Evolutionary conservation across 2,113 vertebrate species (phyloP).

Genomic region (Aplodontia rufa): DNA sequence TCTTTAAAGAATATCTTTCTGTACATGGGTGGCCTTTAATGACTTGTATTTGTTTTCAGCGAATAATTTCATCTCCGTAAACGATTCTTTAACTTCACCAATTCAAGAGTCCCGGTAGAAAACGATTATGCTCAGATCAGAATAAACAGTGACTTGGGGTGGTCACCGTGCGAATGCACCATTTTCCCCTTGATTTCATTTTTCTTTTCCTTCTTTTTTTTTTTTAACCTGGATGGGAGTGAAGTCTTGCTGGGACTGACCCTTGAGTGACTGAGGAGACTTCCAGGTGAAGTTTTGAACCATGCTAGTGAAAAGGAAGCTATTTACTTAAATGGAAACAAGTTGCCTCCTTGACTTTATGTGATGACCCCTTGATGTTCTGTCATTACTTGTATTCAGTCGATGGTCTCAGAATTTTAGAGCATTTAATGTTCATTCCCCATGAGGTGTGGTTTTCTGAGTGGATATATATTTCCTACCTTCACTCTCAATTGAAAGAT

Average conservation of each 20-base stretch:
- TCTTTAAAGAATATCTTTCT: neutral
- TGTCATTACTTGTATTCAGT: neutral
- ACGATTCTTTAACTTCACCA: neutral
- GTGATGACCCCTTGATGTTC: neutral
- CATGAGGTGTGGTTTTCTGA: neutral
- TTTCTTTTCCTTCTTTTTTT: neutral
- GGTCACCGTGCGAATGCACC: neutral
- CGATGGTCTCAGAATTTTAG: slow-evolving; percentile 21
- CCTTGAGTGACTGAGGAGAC: neutral
- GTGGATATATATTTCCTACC: neutral
- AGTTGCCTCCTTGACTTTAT: slow-evolving; percentile 40
- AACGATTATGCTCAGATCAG: neutral
- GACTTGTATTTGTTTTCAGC: neutral
- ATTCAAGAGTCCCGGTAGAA: neutral
- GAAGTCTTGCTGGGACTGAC: neutral
- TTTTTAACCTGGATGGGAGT: neutral
- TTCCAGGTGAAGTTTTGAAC: slow-evolving; percentile 11
- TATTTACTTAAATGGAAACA: slow-evolving; percentile 21
- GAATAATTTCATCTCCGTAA: neutral
- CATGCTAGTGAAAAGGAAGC: slow-evolving; percentile 10
- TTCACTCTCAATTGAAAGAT: neutral
- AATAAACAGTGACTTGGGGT: neutral
- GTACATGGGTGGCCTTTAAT: neutral
- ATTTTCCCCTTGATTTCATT: neutral
- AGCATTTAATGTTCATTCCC: neutral